Base-by-base conservation (phyloP, 2,113 vertebrate species). In the Ophiodon elongatus region DNA sequence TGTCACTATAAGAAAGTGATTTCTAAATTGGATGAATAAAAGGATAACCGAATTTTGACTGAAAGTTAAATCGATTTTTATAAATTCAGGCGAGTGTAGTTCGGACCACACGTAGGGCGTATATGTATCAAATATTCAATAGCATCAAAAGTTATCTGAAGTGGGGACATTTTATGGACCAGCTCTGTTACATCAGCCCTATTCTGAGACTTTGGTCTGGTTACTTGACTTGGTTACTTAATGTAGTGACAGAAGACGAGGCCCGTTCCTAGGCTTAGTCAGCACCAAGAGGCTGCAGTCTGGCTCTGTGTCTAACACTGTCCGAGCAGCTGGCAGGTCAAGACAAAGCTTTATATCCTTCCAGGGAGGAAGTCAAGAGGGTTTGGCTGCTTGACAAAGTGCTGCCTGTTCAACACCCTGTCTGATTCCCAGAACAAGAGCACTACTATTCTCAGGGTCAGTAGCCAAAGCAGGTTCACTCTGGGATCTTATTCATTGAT, bases 301-400 rank as follows among this genome's bases (percentile, higher is more conserved):
- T 76, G 56, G 76, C 23, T 50, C 50, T 47, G 23, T 31, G 6
- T 80, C 80, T 80, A 62, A 33, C 68, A 10, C 25, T 41, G 69
- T 64, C n/a, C 21, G 2, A 76, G 57, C 80, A 91, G 88, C 64
- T 89, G 85, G 57, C 39, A 73, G 56, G 45, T 57, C 84, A 78
- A 89, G 52, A 79, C 76, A 77, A 87, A 85, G 83, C 70, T 81
- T 79, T 85, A 85, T 81, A 89, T 73, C 77, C 77, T 39, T 66
- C 59, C 41, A 71, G n/a, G 72, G 66, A 67, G 39, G 70, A 70
- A 86, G 37, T 85, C 17, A 60, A 29, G 29, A 11, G 25, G 19
- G 43, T 59, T 88, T 64, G 60, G 71, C 35, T 31, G 43, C 7
- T 62, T 84, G 75, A 84, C 56, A 79, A 66, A 39, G 10, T 47